phyloP scores from a whole-genome alignment of 1,140 invertebrate species.

The Drosophila arawakana region DNA sequence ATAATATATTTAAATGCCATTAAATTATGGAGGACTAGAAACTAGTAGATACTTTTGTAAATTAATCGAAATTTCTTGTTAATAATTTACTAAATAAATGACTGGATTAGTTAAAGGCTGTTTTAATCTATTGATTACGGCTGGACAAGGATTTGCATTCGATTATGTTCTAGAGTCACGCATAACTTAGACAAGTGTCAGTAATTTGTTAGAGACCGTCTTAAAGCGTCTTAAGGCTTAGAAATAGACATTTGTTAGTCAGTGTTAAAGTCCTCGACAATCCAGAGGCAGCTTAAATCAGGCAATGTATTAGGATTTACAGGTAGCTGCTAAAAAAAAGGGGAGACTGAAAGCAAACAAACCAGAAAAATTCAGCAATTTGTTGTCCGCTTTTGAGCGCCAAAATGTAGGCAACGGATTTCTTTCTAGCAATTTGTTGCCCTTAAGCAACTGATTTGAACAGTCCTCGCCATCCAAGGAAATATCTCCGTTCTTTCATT shows the following conservation, averaged over 20 bases:
- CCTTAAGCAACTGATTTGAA: slow-evolving; percentile 45
- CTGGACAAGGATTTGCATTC: slow-evolving; percentile 20
- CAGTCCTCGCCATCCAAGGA: slow-evolving; percentile 43
- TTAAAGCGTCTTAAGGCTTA: slow-evolving; percentile 23
- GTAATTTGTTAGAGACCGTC: slow-evolving; percentile 29
- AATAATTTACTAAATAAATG: no score
- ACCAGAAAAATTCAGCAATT: slow-evolving; percentile 30
- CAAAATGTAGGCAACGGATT: slow-evolving; percentile 14
- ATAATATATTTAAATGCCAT: background rate
- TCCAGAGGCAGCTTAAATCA: slow-evolving; percentile 27
- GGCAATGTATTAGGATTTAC: slow-evolving; percentile 19
- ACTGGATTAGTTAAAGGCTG: slow-evolving; percentile 4
- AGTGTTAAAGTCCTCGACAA: slow-evolving; percentile 3
- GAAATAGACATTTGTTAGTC: slow-evolving; percentile 6
- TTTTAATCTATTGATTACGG: background rate
- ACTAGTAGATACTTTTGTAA: no score
- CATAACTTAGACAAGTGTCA: background rate
- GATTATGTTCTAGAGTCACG: slow-evolving; percentile 5
- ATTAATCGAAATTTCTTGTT: no score
- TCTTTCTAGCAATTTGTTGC: slow-evolving; percentile 61
- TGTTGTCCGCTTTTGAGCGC: slow-evolving; percentile 29
- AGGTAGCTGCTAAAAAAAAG: slow-evolving; percentile 13
- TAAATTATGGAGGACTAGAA: no score
- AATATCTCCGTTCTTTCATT: slow-evolving; percentile 46
- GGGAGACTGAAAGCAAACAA: slow-evolving; percentile 24